These are phyloP conservation scores for Fabriciana adippe DNA, from an alignment of 2,888 invertebrate genomes.

Conservation along the genomic window DNA sequence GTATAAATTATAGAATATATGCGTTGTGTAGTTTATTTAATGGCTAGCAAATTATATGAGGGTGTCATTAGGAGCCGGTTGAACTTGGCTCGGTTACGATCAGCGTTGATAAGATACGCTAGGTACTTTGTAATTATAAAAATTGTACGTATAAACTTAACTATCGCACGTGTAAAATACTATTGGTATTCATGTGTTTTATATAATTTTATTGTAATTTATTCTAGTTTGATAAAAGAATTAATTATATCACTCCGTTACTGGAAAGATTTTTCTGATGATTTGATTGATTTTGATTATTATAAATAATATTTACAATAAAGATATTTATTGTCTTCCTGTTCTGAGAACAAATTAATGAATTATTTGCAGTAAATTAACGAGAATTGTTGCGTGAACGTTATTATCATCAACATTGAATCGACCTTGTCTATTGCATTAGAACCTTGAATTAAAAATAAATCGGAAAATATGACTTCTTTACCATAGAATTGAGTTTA, in stretches of 20 bases:
- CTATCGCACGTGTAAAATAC: slow-evolving; percentile 17
- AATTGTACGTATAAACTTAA: slow-evolving; percentile 31
- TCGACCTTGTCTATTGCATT: slow-evolving; percentile 44
- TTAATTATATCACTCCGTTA: too few relatives aligned
- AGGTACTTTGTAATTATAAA: slow-evolving; percentile 23
- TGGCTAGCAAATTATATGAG: slow-evolving; percentile 64
- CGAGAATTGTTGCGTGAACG: slow-evolving; percentile 42
- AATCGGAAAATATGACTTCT: slow-evolving; percentile 44
- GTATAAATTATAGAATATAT: slow-evolving; percentile 24
- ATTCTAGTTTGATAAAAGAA: neutral
- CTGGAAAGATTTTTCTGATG: too few relatives aligned
- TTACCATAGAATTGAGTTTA: slow-evolving; percentile 33
- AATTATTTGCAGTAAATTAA: slow-evolving; percentile 37
- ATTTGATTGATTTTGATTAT: neutral
- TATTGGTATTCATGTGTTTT: slow-evolving; percentile 1
- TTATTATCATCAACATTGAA: slow-evolving; percentile 34
- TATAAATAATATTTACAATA: slow-evolving; percentile 10
- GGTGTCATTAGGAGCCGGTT: slow-evolving; percentile 65
- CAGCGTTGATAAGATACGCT: slow-evolving; percentile 38
- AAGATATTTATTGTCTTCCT: slow-evolving; percentile 24
- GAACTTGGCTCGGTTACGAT: slow-evolving; percentile 64
- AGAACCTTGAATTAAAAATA: slow-evolving; percentile 45
- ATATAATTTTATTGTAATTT: neutral
- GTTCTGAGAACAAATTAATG: slow-evolving; percentile 20
- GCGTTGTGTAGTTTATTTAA: slow-evolving; percentile 59